Conservation (phyloP, 2,113 vertebrate genomes). For the Marcusenius ussheri region DNA sequence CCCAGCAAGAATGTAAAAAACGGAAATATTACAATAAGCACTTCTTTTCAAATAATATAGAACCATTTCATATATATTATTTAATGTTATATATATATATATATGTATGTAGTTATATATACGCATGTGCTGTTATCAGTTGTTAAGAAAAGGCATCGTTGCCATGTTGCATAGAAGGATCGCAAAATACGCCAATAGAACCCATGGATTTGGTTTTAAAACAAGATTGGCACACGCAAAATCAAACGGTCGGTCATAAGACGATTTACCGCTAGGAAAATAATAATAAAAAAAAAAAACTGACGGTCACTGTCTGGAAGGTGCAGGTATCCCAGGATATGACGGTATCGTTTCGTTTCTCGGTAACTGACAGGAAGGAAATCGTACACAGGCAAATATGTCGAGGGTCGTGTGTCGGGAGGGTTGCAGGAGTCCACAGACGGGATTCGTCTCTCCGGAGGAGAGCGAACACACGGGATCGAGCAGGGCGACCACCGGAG, state of each 20-base stretch:
- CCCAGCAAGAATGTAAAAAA: conserved; percentile 46
- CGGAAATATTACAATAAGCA: conserved; percentile 10
- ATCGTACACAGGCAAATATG: not conserved
- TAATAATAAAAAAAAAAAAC: not conserved
- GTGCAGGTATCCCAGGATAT: not conserved
- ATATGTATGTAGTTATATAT: not conserved
- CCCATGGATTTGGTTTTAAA: conserved; percentile 57
- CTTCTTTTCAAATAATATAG: conserved; percentile 45
- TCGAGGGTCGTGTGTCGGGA: not conserved
- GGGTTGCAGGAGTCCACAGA: not conserved
- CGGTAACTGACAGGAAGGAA: not conserved
- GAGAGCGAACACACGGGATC: not conserved
- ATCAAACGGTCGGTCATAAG: not conserved
- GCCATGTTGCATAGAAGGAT: conserved; percentile 81
- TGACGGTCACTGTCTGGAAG: not conserved
- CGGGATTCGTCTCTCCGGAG: not conserved
- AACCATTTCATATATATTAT: conserved; percentile 24
- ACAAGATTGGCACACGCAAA: conserved; percentile 62
- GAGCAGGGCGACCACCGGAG: not conserved
- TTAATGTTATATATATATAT: conserved; percentile 23
- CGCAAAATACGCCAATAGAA: conserved; percentile 58
- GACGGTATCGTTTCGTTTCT: not conserved
- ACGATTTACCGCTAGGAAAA: not conserved
- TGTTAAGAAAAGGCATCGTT: conserved; percentile 59
- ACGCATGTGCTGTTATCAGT: conserved; percentile 51